A percentile compares a stretch with the other conserved stretches of the same genome.
Conservation (phyloP, 2,888 invertebrate species). For the Euspilapteryx auroguttella region DNA sequence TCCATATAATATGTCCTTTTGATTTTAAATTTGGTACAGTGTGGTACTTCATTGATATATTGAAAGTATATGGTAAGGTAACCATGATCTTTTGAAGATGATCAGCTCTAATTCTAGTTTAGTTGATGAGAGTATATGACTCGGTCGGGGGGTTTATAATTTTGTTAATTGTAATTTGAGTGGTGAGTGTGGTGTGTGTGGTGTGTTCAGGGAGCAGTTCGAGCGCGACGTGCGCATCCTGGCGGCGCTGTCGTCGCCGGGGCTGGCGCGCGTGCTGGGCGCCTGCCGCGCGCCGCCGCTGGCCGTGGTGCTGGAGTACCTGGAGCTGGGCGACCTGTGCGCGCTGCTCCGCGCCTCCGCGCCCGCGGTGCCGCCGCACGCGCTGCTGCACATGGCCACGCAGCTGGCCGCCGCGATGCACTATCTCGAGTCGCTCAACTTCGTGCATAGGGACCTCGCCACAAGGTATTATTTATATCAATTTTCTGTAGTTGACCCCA, state of each 20-base stretch:
- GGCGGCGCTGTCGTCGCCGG: slow-evolving; percentile 78
- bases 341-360: slow-evolving; percentile 76
- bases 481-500: too few species aligned
- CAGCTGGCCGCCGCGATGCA: slow-evolving; percentile 91
- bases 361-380: slow-evolving; percentile 65
- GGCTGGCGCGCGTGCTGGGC: slow-evolving; percentile 76
- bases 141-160: too few species aligned
- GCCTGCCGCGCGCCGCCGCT: slow-evolving; percentile 76
- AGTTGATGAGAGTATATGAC: too few species aligned
- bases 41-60: too few species aligned
- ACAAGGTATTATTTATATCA: slow-evolving; percentile 71
- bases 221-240: slow-evolving; percentile 85
- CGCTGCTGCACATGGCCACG: slow-evolving; percentile 77
- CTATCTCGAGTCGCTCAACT: slow-evolving; percentile 84
- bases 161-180: too few species aligned
- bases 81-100: too few species aligned
- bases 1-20: too few species aligned
- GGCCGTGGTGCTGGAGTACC: slow-evolving; percentile 82
- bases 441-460: slow-evolving; percentile 88
- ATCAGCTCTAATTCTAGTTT: too few species aligned
- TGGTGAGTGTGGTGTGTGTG: too few species aligned
- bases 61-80: too few species aligned
- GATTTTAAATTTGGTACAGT: too few species aligned
- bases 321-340: slow-evolving; percentile 81
- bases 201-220: slow-evolving; percentile 79